Percentiles rank a stretch among this genome's conserved stretches.
phyloP scores from a whole-genome alignment of 2,113 vertebrate genomes.

The Serinus canaria region DNA sequence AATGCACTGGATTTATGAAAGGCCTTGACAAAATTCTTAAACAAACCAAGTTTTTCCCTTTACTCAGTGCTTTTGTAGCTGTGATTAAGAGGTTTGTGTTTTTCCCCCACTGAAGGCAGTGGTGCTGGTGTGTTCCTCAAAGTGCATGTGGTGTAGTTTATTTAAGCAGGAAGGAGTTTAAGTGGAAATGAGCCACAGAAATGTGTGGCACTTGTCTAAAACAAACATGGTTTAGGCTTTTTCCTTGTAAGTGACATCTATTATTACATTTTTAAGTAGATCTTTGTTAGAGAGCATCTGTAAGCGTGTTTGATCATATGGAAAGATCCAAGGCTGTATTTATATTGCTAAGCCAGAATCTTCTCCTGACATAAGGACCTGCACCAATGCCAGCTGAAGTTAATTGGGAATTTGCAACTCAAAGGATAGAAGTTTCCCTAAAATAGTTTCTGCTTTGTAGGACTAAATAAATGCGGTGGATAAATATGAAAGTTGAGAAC shows the following conservation, averaged over 20 bases:
- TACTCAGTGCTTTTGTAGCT: background rate
- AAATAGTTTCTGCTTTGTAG: background rate
- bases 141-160: conserved; percentile 4
- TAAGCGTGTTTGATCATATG: background rate
- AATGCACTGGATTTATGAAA: background rate
- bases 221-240: conserved; percentile 33
- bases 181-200: conserved; percentile 39
- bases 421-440: background rate
- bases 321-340: background rate
- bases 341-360: background rate
- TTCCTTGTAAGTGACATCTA: conserved; percentile 1
- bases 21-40: conserved; percentile 44
- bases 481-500: background rate
- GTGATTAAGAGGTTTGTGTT: conserved; percentile 26
- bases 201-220: conserved; percentile 53
- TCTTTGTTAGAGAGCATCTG: conserved; percentile 28
- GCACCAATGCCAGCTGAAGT: background rate
- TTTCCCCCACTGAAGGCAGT: background rate
- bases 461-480: background rate
- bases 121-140: background rate
- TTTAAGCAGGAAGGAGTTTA: conserved; percentile 47
- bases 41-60: background rate
- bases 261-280: conserved; percentile 44
- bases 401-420: background rate
- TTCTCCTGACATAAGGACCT: background rate